Evolutionary conservation across 2,113 vertebrate species (phyloP).

Genomic region (Terrapene triunguis): DNA sequence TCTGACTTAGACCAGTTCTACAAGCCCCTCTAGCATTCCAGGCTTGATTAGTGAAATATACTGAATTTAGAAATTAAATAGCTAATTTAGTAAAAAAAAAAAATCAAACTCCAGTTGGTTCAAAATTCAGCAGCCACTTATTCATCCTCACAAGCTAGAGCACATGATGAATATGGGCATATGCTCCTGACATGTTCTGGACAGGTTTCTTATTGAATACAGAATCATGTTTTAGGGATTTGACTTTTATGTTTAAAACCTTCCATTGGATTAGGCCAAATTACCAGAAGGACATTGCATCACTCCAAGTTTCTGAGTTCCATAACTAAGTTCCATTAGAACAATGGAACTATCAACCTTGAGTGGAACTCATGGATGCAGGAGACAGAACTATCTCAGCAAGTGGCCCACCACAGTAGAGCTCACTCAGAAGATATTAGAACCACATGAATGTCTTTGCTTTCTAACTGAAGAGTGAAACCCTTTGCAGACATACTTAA

Average conservation of each 20-base stretch:
- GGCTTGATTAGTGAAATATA: background rate
- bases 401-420: background rate
- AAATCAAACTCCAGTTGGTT: background rate
- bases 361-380: background rate
- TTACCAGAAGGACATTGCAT: background rate
- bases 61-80: background rate
- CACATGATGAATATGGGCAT: background rate
- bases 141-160: background rate
- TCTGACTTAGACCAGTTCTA: background rate
- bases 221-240: background rate
- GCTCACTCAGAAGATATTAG: background rate
- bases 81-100: background rate
- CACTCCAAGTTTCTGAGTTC: background rate
- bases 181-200: background rate
- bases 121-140: background rate
- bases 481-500: background rate
- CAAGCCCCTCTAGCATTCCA: background rate
- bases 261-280: background rate
- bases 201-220: background rate
- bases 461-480: background rate
- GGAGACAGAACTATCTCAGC: too few species aligned
- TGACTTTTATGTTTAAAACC: background rate
- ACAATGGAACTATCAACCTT: background rate
- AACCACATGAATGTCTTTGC: background rate
- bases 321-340: background rate